These are phyloP conservation scores for Archocentrus centrarchus DNA, from an alignment of 2,113 vertebrate species.

Conservation along the genomic window DNA sequence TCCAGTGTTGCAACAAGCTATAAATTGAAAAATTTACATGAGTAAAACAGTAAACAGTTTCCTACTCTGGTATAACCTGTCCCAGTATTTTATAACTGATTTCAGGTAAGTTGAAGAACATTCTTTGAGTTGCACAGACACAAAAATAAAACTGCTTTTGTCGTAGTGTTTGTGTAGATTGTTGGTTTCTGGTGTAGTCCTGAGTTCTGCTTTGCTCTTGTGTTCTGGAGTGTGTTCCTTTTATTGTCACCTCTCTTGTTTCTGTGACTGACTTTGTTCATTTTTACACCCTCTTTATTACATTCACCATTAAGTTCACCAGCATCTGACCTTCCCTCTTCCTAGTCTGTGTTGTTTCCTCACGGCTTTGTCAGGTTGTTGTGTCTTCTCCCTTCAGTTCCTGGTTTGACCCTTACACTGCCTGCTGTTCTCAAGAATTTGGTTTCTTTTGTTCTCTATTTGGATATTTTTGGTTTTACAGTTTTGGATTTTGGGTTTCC, in stretches of 20 bases:
- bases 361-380: not conserved
- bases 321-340: not conserved
- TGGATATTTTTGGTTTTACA: not conserved
- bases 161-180: not conserved
- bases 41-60: not conserved
- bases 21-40: not conserved
- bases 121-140: rapidly evolving
- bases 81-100: not conserved
- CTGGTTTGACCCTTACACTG: not conserved
- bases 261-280: too few relatives aligned
- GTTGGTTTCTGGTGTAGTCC: not conserved
- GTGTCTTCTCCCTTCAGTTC: not conserved
- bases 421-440: too few relatives aligned
- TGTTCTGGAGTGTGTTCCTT: not conserved
- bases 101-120: not conserved
- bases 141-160: not conserved
- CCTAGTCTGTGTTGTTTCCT: not conserved
- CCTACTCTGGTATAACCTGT: not conserved
- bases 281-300: not conserved
- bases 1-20: rapidly evolving
- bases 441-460: not conserved
- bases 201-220: not conserved
- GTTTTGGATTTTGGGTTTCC: not conserved
- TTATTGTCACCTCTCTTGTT: not conserved
- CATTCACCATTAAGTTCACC: not conserved